Evolutionary conservation across 2,888 invertebrate genomes (phyloP), one percentile per base, ranked within the genome.

Genomic region (Elmis aenea): DNA sequence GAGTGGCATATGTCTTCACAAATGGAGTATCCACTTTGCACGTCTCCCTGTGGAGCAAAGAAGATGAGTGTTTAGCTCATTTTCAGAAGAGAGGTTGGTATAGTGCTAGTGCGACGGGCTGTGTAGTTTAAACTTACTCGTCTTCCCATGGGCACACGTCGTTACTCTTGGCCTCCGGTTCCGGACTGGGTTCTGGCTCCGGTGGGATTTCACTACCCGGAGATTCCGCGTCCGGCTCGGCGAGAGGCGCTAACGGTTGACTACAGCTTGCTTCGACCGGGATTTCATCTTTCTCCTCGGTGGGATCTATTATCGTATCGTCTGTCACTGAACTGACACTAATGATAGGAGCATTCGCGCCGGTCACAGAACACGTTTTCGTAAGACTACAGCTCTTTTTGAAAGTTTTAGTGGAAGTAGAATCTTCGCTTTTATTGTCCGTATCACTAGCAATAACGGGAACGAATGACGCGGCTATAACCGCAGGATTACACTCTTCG

Each of bases 141-240:
- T 91, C 89, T 77, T 91, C 91, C 91, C 92, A 92, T 38, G 91
- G 91, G 74, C 91, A 92, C 64, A 91, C 82, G 71, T 89, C 86
- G 71, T 84, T 87, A 69, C 79, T 77, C 70, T 81, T 78, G 42
- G 68, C 59, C 49, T 69, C 70, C 53, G 66, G 61, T 45, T 69
- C 66, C 26, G 38, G 34, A 59, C 61, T 61, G 26, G 62, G 37
- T 29, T 48, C 49, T 18, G 46, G 41, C 28, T 54, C 54, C 62
- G 74, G 74, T 60, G 74, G 74, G 62, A 71, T 70, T 57, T 78
- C 82, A 58, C 70, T 70, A 50, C 82, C 79, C 27, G 79, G 81
- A 25, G 77, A 77, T 62, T 79, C 78, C 57, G 79, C 77, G 61
- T 82, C 83, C 48, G 80, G 74, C 55, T 79, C 83, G 21, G 82